phyloP scores from a whole-genome alignment of 2,797 vertebrate species.

The Phoeniculus purpureus region DNA sequence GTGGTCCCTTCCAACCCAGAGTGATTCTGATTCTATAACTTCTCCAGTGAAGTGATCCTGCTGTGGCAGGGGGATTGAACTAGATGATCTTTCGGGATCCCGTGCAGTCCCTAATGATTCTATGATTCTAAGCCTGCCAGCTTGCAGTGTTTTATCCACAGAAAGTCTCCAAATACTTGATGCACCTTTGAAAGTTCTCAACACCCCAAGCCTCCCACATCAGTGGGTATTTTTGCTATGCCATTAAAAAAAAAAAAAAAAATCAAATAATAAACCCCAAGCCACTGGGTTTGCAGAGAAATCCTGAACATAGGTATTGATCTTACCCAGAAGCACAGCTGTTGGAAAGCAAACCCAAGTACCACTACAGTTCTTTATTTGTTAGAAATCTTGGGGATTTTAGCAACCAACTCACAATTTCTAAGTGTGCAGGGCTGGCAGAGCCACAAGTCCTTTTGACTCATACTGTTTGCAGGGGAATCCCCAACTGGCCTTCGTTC shows the following conservation, averaged over 20 bases:
- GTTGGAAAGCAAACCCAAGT: not conserved
- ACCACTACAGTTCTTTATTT: not conserved
- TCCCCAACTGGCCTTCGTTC: not conserved
- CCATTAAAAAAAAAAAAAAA: too few species aligned
- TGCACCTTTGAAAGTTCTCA: not conserved
- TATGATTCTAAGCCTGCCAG: too few species aligned
- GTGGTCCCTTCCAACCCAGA: too few species aligned
- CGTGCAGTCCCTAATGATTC: too few species aligned
- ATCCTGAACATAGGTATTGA: not conserved
- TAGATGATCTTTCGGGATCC: too few species aligned
- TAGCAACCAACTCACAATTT: not conserved
- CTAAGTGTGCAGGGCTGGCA: not conserved
- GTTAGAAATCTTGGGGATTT: not conserved
- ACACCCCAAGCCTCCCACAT: fast-evolving
- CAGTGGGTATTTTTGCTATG: not conserved
- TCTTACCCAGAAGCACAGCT: not conserved
- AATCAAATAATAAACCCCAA: not conserved
- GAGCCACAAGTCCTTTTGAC: not conserved
- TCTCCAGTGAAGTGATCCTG: too few species aligned
- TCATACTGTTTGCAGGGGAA: not conserved
- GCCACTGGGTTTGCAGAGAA: not conserved
- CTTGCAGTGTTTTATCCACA: not conserved
- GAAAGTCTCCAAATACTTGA: not conserved
- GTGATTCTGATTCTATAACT: too few species aligned
- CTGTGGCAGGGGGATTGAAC: too few species aligned